Evolutionary conservation across 2,113 vertebrate genomes (phyloP).

Genomic region (Patagioenas fasciata): DNA sequence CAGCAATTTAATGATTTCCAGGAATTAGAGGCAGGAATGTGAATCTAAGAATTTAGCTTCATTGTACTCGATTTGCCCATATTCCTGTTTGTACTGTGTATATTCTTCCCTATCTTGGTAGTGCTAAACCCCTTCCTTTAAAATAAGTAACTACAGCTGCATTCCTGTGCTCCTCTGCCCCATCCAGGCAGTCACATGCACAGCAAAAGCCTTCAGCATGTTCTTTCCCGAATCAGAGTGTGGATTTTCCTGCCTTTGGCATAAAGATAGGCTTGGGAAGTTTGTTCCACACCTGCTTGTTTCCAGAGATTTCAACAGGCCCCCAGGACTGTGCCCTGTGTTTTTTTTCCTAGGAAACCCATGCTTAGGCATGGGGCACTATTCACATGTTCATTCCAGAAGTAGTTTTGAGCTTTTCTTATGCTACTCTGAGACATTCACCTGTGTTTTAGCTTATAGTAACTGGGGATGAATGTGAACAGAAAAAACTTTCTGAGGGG

Average conservation of each 20-base stretch:
- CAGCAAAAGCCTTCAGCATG: background rate
- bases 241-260: background rate
- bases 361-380: background rate
- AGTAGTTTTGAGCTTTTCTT: background rate
- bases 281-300: background rate
- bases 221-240: background rate
- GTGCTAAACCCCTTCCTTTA: background rate
- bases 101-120: background rate
- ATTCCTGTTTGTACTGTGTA: background rate
- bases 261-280: background rate
- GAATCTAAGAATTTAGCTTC: background rate
- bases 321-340: rapidly evolving
- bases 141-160: background rate
- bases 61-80: background rate
- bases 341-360: background rate
- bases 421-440: background rate
- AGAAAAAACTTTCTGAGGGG: background rate
- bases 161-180: background rate
- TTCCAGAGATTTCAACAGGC: background rate
- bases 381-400: background rate
- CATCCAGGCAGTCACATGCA: background rate
- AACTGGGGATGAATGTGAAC: background rate
- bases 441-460: background rate
- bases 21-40: background rate
- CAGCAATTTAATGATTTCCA: background rate